Evolutionary conservation across 1,140 invertebrate genomes (phyloP), one percentile per base, ranked within the genome.

Genomic region (Lordiphosa collinella): DNA sequence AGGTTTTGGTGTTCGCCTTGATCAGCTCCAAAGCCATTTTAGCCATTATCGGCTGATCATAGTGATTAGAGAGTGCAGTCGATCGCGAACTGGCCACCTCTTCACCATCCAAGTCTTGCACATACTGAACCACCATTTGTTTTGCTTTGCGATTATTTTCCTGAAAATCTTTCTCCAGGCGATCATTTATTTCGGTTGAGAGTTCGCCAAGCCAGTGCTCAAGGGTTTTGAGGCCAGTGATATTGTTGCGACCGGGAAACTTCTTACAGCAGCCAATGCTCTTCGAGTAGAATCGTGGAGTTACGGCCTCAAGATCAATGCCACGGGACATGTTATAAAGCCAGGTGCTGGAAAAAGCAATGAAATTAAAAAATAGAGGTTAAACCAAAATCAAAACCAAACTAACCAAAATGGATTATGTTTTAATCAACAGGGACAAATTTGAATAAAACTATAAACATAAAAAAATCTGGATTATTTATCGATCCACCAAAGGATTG

Each of bases 191-290:
- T 91, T 99, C 97, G 31, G 91, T 92, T 0, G 94, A 90, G 4
- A 99, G 89, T 84, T 97, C 94, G 22, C 89, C 90, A 0, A 97
- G 88, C 97, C 97, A 98, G 82, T 95, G 93, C 36, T 91, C 90
- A 41, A 98, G 92, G 65, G 93, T 92, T 50, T 95, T 92, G 53
- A 92, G 89, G 2, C 93, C 93, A 3, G 90, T 89, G 11, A 99
- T 91, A n/a, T 93, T 92, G 59, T 92, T 92, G 88, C 93, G 94
- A 0, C 97, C 97, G 9, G 92, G 92, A 89, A 99, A 98, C 71
- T 95, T 96, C 90, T 99, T 99, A 79, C 96, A 97, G 80, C 97
- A 98, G 0, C 96, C 97, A 69, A 99, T 97, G 31, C 96, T 98
- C 89, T 99, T 98, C 1, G 96, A 91, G 43, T 97, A 92, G 58